Evolutionary conservation across 2,113 vertebrate species (phyloP).

Genomic region (Lamprologus sp.): DNA sequence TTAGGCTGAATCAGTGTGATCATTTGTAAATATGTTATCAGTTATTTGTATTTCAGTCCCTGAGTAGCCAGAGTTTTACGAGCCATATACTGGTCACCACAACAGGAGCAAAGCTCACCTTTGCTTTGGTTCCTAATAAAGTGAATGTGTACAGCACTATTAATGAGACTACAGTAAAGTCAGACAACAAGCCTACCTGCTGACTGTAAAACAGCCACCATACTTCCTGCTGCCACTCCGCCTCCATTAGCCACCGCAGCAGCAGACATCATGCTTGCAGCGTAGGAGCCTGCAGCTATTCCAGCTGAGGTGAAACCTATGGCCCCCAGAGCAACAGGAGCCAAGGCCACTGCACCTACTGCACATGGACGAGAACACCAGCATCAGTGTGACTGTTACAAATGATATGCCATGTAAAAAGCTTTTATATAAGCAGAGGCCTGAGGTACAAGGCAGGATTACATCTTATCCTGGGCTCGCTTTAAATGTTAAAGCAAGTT

Average conservation of each 20-base stretch:
- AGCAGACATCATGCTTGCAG: conserved; percentile 39
- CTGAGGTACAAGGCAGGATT: not conserved
- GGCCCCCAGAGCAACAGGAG: not conserved
- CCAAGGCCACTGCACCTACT: not conserved
- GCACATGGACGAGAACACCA: not conserved
- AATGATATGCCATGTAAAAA: not conserved
- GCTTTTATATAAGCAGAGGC: not conserved
- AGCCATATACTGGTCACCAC: not conserved
- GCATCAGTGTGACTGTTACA: not conserved
- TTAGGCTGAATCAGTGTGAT: not conserved
- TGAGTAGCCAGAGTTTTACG: not conserved
- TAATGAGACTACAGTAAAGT: accelerated
- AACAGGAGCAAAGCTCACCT: accelerated
- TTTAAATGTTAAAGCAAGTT: accelerated
- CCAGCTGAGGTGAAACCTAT: conserved; percentile 40
- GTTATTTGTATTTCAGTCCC: not conserved
- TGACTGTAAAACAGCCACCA: conserved; percentile 34
- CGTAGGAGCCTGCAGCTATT: conserved; percentile 21
- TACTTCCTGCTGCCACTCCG: conserved; percentile 9
- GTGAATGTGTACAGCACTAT: not conserved
- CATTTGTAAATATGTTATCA: not conserved
- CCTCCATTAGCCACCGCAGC: conserved; percentile 43
- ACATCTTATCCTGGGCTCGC: not conserved
- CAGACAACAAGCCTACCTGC: conserved; percentile 4
- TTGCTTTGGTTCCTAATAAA: not conserved